Conservation (phyloP, 2,797 vertebrate genomes). For the Ceryle rudis region DNA sequence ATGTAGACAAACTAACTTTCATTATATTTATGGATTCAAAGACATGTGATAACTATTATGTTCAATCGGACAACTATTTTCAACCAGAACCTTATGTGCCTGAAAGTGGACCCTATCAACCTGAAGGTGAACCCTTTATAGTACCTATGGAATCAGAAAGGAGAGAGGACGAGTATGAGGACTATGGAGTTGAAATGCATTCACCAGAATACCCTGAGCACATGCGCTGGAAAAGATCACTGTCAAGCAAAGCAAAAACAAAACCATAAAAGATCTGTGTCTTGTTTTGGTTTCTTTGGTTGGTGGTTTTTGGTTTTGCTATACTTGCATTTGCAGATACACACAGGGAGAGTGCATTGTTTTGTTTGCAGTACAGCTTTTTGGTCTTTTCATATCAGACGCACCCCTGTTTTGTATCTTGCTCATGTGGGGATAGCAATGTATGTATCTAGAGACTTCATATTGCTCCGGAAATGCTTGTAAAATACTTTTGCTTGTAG, state of each 20-base stretch:
- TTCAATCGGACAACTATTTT: slow-evolving; percentile 93
- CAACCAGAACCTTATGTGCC: slow-evolving; percentile 88
- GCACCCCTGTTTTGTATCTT: slow-evolving; percentile 22
- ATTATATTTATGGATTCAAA: slow-evolving; percentile 80
- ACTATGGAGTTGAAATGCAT: slow-evolving; percentile 86
- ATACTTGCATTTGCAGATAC: slow-evolving; percentile 68
- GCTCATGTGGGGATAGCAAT: slow-evolving; percentile 66
- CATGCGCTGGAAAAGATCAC: slow-evolving; percentile 87
- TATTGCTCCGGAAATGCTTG: slow-evolving; percentile 71
- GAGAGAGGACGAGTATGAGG: slow-evolving; percentile 85
- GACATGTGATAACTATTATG: slow-evolving; percentile 78
- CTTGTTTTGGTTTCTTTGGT: not conserved
- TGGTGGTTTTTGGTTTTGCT: slow-evolving; percentile 64
- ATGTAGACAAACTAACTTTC: slow-evolving; percentile 56
- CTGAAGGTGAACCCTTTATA: slow-evolving; percentile 85
- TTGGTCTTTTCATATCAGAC: slow-evolving; percentile 1
- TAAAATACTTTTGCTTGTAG: slow-evolving; percentile 73
- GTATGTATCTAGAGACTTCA: slow-evolving; percentile 41
- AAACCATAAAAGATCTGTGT: slow-evolving; percentile 69
- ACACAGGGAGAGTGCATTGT: slow-evolving; percentile 19
- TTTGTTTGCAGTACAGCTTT: slow-evolving; percentile 12
- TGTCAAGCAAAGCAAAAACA: slow-evolving; percentile 79
- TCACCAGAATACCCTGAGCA: slow-evolving; percentile 77
- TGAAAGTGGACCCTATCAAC: slow-evolving; percentile 87
- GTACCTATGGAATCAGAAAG: slow-evolving; percentile 85